These are phyloP conservation scores for Eumeta japonica DNA, from an alignment of 1,140 invertebrate species.

Conservation along the genomic window DNA sequence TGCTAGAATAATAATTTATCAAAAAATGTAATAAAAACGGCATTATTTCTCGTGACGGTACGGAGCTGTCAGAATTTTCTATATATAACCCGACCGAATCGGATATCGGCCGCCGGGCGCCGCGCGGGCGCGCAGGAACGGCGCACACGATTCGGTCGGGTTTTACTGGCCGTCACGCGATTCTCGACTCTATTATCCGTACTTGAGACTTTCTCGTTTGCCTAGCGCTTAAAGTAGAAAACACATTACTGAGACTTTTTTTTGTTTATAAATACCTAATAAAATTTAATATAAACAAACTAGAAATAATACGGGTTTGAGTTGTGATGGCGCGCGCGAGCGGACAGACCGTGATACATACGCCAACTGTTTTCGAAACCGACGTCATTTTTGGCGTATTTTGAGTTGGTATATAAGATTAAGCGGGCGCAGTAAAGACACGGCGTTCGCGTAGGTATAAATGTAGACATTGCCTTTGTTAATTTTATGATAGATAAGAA, in stretches of 20 bases:
- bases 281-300: too few species aligned
- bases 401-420: too few species aligned
- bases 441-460: too few species aligned
- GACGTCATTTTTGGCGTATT: slow-evolving; percentile 57
- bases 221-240: slow-evolving; percentile 48
- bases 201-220: slow-evolving; percentile 50
- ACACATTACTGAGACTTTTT: slow-evolving; percentile 43
- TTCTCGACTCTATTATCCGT: slow-evolving; percentile 31
- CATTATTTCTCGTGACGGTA: slow-evolving; percentile 53
- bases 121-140: slow-evolving; percentile 3
- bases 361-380: slow-evolving; percentile 55
- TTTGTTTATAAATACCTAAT: too few species aligned
- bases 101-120: too few species aligned
- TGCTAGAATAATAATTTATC: slow-evolving; percentile 56
- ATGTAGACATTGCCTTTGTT: too few species aligned
- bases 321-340: too few species aligned
- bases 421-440: too few species aligned
- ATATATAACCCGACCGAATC: slow-evolving; percentile 31
- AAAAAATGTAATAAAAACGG: slow-evolving; percentile 58
- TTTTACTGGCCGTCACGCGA: slow-evolving; percentile 22
- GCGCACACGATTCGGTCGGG: slow-evolving; percentile 26
- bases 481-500: too few species aligned
- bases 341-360: slow-evolving; percentile 39
- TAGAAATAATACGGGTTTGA: slow-evolving; percentile 44
- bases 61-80: slow-evolving; percentile 54